Base-by-base conservation (phyloP, 2,113 vertebrate species). In the Oceanodroma tethys region DNA sequence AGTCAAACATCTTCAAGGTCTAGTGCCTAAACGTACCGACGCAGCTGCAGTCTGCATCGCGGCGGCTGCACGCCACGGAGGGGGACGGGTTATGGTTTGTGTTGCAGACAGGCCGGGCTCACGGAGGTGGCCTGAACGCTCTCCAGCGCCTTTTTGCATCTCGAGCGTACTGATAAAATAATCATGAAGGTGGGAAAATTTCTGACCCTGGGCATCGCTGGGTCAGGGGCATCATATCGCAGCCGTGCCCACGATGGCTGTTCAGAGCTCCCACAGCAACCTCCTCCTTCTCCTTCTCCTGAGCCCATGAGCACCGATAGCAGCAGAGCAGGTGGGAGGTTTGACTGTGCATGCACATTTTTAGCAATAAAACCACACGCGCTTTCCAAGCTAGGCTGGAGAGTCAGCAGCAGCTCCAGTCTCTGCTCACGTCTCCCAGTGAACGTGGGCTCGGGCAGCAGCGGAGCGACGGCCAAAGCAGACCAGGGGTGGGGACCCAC, bases 1-100 rank as follows among this genome's bases (percentile, higher is more conserved):
- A 95, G 83, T 52, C 47, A 32, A 91, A 89, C 95, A 82, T 83
- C 82, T 93, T 96, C 90, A 82, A 85, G 94, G 91, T 55, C 92
- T 90, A 23, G 92, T 58, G 93, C 65, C 11, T 65, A 29, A 71
- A 81, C 27, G 85, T 3, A 47, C 6, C 18, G 40, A 14, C 4
- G 3, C 85, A 91, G 85, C 88, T 93, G 93, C 53, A 38, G 73
- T 1, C n/a, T 17, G 55, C 16, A 2, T 3, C 0, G 8, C 26
- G 0, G 71, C 3, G 55, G 65, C 90, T 26, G 83, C 2, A 22
- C 0, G 7, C 36, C 22, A 6, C 34, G 1, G 62, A 21, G 32
- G 18, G 60, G 42, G 30, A 13, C 1, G 10, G 16, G 11, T 11
- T 48, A 25, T 1, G 2, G 2, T 10, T 55, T 30, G 36, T 13